phyloP scores from a whole-genome alignment of 2,113 vertebrate species.

The Panurus biarmicus region DNA sequence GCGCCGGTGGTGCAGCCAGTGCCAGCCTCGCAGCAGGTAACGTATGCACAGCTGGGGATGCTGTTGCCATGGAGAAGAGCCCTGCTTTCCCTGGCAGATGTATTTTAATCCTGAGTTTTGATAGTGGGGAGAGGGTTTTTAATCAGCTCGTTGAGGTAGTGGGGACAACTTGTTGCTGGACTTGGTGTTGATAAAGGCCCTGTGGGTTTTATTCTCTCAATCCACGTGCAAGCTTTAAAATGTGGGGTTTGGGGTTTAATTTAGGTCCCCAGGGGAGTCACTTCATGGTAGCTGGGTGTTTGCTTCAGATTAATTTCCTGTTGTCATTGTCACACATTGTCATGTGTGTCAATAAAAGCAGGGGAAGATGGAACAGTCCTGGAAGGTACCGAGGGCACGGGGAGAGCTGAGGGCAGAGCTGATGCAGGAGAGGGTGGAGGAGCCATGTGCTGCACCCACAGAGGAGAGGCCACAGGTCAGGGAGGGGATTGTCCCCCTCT shows the following conservation, averaged over 20 bases:
- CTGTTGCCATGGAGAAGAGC: neutral
- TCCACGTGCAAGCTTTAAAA: neutral
- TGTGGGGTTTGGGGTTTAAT: neutral
- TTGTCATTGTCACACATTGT: neutral
- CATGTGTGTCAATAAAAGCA: neutral
- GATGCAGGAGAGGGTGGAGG: neutral
- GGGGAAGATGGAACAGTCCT: neutral
- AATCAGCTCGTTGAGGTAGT: neutral
- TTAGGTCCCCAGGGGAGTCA: neutral
- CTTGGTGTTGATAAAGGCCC: neutral
- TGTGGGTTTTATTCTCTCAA: neutral
- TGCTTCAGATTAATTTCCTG: neutral
- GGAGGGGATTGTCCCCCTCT: neutral
- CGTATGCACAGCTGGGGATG: neutral
- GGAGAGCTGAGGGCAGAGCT: neutral
- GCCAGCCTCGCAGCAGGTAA: conserved; percentile 93
- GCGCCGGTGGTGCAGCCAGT: conserved; percentile 88
- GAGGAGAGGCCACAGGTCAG: neutral
- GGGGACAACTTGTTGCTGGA: neutral
- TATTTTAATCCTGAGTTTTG: neutral
- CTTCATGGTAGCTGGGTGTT: neutral
- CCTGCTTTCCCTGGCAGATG: neutral
- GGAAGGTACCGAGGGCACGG: neutral
- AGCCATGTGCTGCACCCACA: neutral
- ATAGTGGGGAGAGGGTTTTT: neutral